These are phyloP conservation scores for Hyla sarda DNA, from an alignment of 2,113 vertebrate species.

Conservation along the genomic window DNA sequence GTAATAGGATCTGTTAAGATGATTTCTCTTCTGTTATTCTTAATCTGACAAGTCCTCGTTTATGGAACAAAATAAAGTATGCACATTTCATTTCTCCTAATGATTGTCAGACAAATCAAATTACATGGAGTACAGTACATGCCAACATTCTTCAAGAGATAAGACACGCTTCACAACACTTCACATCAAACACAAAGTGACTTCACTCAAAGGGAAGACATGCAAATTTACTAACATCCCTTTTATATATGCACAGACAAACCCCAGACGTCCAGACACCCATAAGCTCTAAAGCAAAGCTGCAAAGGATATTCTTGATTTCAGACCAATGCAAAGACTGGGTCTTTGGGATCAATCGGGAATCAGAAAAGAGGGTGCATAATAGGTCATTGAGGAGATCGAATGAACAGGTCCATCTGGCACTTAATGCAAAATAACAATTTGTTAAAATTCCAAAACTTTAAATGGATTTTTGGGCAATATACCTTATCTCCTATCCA, in stretches of 20 bases:
- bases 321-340: too few species aligned
- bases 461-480: too few species aligned
- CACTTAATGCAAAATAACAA: too few species aligned
- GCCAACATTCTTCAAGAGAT: not conserved
- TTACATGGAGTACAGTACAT: not conserved
- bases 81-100: constrained; percentile 13
- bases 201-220: not conserved
- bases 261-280: not conserved
- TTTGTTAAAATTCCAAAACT: too few species aligned
- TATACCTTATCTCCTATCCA: too few species aligned
- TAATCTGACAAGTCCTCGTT: not conserved
- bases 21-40: not conserved
- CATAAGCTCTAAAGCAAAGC: too few species aligned
- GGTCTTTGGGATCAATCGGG: too few species aligned
- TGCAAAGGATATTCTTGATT: too few species aligned
- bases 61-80: not conserved
- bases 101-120: constrained; percentile 14
- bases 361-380: too few species aligned
- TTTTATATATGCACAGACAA: not conserved
- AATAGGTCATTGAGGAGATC: too few species aligned
- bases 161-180: not conserved
- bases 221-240: not conserved
- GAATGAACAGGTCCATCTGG: too few species aligned
- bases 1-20: not conserved
- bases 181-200: not conserved